Evolutionary conservation across 2,113 vertebrate species (phyloP).

Genomic region (human (Homo sapiens)): DNA sequence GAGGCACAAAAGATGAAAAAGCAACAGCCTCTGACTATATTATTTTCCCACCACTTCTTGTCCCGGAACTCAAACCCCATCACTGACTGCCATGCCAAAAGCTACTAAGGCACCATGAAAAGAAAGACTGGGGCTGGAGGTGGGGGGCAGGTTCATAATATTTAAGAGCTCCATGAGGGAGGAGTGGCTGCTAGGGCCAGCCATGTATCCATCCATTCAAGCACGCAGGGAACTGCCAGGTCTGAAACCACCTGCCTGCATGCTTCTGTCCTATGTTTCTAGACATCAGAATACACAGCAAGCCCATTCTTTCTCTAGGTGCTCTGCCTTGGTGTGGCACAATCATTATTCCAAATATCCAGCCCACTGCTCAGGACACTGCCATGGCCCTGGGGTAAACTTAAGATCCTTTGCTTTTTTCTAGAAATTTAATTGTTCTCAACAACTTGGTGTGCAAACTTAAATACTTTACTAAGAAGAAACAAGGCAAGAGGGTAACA

Average conservation of each 20-base stretch:
- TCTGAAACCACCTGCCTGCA: not conserved
- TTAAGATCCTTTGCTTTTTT: not conserved
- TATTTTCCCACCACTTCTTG: not conserved
- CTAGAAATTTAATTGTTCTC: slow-evolving; percentile 16
- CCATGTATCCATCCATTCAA: not conserved
- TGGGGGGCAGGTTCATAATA: not conserved
- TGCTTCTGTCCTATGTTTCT: not conserved
- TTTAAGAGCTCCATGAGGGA: not conserved
- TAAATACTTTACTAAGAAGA: not conserved
- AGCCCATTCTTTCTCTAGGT: not conserved
- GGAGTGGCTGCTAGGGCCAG: not conserved
- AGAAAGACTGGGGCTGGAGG: not conserved
- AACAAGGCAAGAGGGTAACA: not conserved
- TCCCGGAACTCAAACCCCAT: not conserved
- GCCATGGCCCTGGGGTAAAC: not conserved
- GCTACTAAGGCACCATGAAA: not conserved
- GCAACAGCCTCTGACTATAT: not conserved
- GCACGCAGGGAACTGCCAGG: not conserved
- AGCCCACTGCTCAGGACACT: not conserved
- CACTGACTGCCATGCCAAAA: not conserved
- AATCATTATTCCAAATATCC: not conserved
- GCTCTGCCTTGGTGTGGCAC: not conserved
- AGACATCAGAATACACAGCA: not conserved
- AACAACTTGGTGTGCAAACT: not conserved
- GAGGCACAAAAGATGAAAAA: not conserved